A percentile compares a stretch with the other conserved stretches of the same genome.
These are phyloP conservation scores for Remorina albescens DNA, from an alignment of 2,797 vertebrate genomes.

Conservation along the genomic window DNA sequence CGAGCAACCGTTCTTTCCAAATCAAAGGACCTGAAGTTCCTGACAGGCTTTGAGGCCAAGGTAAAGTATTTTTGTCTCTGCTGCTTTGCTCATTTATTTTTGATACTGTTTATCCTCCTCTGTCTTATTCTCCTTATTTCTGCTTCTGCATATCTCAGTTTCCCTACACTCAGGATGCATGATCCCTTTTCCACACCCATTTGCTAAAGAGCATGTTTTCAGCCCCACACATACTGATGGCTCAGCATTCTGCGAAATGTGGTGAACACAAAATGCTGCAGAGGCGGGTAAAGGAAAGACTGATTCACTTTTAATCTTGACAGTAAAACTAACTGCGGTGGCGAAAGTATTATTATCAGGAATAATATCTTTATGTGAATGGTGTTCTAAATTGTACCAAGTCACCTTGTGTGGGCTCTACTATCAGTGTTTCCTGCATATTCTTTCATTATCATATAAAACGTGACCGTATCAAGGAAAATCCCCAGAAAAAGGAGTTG, in stretches of 20 bases:
- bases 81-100: slow-evolving; percentile 56
- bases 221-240: neutral
- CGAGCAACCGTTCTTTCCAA: slow-evolving; percentile 88
- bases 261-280: neutral
- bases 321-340: neutral
- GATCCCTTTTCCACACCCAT: neutral
- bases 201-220: neutral
- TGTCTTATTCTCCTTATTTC: slow-evolving; percentile 2
- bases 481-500: neutral
- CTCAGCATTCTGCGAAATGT: neutral
- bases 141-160: slow-evolving; percentile 12
- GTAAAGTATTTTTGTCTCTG: slow-evolving; percentile 73
- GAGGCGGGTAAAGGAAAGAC: neutral
- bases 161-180: neutral
- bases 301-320: neutral
- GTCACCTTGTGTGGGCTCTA: neutral
- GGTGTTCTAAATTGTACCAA: neutral
- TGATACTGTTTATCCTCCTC: slow-evolving; percentile 30
- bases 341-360: neutral
- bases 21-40: slow-evolving; percentile 90
- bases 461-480: neutral
- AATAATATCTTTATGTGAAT: neutral
- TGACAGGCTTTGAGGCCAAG: slow-evolving; percentile 94
- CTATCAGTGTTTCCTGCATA: neutral
- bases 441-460: neutral